Evolutionary conservation across 2,113 vertebrate genomes (phyloP), one percentile per base, ranked within the genome.

Genomic region (Craseonycteris thonglongyai): DNA sequence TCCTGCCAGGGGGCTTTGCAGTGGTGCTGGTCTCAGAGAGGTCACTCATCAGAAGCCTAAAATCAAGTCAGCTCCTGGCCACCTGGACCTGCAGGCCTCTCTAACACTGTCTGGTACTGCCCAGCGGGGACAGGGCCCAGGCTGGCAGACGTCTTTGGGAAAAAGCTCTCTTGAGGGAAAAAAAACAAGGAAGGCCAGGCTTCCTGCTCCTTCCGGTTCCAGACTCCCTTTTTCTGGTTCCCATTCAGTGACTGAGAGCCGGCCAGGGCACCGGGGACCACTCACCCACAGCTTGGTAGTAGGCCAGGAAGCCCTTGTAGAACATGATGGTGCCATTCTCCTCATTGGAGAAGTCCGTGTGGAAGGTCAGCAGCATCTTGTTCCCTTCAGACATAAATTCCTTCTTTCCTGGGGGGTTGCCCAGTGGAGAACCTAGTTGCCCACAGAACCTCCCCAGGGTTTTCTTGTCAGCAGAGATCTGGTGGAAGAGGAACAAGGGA

Each of bases 271-370:
- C 24, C 4, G 3, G 78, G 22, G 26, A 15, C 47, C 92, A 97
- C 98, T 98, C 95, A 99, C 99, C 99, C 84, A 98, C 98, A 9
- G 99, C 99, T 95, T 98, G 98, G 95, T 99, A 99, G 79, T 98
- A 99, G 1, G 98, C 99, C 42, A 98, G 98, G 97, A 99, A 99
- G 92, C 99, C 99, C 78, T 92, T 98, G 86, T 99, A 98, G 89
- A 97, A 97, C 95, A 98, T 91, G 56, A 96, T 4, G 18, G 96
- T 97, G 76, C 98, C 98, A 0, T 98, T 98, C 65, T 99, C 99
- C 18, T 99, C 98, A 7, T 99, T 99, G 97, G 98, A 98, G 84
- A 98, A 98, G 74, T 99, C 99, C 0, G 99, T 98, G 79, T 98
- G 98, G 93, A 99, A 99, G 2, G 96, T 85, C 65, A 99, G 90